phyloP scores from a whole-genome alignment of 2,888 invertebrate genomes.

The Patella ulyssiponensis region DNA sequence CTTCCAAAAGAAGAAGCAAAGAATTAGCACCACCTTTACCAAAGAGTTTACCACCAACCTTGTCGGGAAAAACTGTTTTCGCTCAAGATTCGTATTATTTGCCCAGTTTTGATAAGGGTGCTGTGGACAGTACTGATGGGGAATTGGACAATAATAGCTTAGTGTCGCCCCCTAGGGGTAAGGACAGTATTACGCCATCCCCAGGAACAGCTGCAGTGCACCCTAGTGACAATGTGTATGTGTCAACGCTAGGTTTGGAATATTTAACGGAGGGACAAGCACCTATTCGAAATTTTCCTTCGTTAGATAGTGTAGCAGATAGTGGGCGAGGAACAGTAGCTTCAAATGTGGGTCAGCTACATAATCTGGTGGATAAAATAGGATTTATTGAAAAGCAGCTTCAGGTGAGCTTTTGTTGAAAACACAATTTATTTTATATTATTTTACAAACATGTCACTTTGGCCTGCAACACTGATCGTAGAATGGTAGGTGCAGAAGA shows the following conservation, averaged over 20 bases:
- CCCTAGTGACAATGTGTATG: slow-evolving; percentile 17
- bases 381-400: slow-evolving; percentile 57
- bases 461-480: no score
- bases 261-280: background rate
- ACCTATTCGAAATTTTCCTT: background rate
- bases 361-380: slow-evolving; percentile 45
- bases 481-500: no score
- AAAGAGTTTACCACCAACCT: slow-evolving; percentile 27
- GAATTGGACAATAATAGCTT: slow-evolving; percentile 21
- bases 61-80: slow-evolving; percentile 26
- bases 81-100: slow-evolving; percentile 42
- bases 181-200: slow-evolving; percentile 1
- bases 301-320: slow-evolving; percentile 47
- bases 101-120: slow-evolving; percentile 39
- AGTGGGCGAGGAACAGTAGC: slow-evolving; percentile 51
- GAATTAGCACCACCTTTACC: slow-evolving; percentile 34
- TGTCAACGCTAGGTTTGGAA: slow-evolving; percentile 11
- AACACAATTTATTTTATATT: no score
- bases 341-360: slow-evolving; percentile 32
- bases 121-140: slow-evolving; percentile 36
- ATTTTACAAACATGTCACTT: no score
- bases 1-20: slow-evolving; percentile 31
- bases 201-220: background rate
- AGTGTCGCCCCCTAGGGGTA: slow-evolving; percentile 15
- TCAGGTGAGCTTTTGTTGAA: slow-evolving; percentile 42